Percentiles rank a stretch among this genome's conserved stretches.
Evolutionary conservation across 2,888 invertebrate genomes (phyloP).

Genomic region (Ichneumoninae sp.): DNA sequence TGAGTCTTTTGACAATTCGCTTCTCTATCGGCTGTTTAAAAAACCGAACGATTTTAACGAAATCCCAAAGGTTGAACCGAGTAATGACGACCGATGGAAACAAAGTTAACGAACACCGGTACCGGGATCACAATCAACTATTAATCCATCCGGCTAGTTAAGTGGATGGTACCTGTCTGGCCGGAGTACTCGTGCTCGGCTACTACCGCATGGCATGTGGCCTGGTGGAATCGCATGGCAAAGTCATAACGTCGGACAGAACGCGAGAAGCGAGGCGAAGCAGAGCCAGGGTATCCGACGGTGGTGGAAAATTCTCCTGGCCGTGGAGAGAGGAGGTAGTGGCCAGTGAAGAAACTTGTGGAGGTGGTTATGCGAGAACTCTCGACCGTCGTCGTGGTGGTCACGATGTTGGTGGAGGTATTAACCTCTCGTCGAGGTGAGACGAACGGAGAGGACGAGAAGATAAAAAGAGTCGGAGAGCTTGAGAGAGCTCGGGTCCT

Average conservation of each 20-base stretch:
- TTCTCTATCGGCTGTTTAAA: background rate
- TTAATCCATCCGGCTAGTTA: constrained; percentile 82
- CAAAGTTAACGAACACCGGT: constrained; percentile 68
- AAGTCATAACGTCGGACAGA: constrained; percentile 77
- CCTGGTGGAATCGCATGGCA: constrained; percentile 79
- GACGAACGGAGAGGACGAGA: constrained; percentile 21
- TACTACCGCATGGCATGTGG: constrained; percentile 73
- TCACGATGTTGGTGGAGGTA: constrained; percentile 18
- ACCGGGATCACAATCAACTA: constrained; percentile 72
- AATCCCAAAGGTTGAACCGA: background rate
- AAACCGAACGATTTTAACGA: background rate
- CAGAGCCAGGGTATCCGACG: constrained; percentile 45
- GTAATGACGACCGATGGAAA: background rate
- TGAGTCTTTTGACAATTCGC: background rate
- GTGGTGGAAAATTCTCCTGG: constrained; percentile 64
- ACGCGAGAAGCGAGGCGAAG: constrained; percentile 58
- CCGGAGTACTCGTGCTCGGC: constrained; percentile 78
- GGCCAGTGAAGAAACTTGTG: constrained; percentile 9
- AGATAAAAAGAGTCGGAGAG: constrained; percentile 38
- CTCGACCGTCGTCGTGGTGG: constrained; percentile 26
- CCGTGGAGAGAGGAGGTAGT: constrained; percentile 36
- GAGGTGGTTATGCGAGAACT: constrained; percentile 26
- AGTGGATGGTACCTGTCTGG: constrained; percentile 83
- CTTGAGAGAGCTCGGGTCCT: background rate
- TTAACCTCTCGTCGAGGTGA: background rate